Percentiles rank a stretch among this genome's conserved stretches.
These are phyloP conservation scores for Pachyramphus minor DNA, from an alignment of 2,113 vertebrate species.

Conservation along the genomic window DNA sequence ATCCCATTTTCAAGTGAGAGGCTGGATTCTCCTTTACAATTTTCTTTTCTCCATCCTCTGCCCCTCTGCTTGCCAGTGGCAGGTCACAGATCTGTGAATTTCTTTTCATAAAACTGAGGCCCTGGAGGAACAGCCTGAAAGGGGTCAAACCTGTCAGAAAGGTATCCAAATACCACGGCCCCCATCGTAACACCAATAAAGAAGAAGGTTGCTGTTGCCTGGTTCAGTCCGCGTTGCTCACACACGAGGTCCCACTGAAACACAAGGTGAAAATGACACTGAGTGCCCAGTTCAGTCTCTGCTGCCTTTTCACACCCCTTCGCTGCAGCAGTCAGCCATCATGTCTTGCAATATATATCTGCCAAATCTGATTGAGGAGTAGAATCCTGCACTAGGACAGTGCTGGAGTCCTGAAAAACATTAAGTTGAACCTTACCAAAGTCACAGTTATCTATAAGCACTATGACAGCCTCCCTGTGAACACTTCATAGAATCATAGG, in stretches of 20 bases:
- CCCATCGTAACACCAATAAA: slow-evolving; percentile 85
- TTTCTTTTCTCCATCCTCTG: not conserved
- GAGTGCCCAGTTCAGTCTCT: not conserved
- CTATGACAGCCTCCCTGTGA: not conserved
- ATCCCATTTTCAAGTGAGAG: not conserved
- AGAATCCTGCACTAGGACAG: not conserved
- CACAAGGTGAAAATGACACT: not conserved
- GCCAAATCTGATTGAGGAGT: not conserved
- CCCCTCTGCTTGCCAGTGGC: not conserved
- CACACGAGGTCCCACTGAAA: slow-evolving; percentile 91
- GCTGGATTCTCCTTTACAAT: not conserved
- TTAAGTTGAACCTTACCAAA: not conserved
- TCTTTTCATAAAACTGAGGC: not conserved
- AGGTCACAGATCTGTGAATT: not conserved
- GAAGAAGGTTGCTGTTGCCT: slow-evolving; percentile 81
- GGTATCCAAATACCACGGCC: slow-evolving; percentile 79
- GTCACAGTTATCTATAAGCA: not conserved
- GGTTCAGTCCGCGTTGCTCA: slow-evolving; percentile 80
- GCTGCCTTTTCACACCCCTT: not conserved
- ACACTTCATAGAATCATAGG: not conserved
- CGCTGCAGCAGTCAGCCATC: accelerated
- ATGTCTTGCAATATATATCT: not conserved
- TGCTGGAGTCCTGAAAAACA: not conserved
- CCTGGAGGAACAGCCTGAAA: not conserved
- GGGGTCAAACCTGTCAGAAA: slow-evolving; percentile 82